phyloP scores from a whole-genome alignment of 2,113 vertebrate genomes.

The Cyphomyrus plagiostoma region DNA sequence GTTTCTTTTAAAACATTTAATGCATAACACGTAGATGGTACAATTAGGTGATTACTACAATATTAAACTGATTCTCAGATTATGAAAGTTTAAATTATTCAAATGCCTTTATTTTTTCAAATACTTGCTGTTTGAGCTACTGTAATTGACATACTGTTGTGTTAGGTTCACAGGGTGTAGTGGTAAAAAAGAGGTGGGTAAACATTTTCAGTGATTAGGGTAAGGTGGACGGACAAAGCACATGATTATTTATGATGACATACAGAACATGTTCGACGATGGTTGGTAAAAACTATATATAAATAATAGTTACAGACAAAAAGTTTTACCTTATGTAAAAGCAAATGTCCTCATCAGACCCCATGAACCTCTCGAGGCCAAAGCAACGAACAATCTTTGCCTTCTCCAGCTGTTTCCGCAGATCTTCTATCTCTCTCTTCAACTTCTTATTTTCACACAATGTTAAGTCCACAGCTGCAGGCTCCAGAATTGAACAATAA shows the following conservation, averaged over 20 bases:
- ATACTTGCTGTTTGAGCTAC: not conserved
- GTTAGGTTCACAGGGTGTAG: not conserved
- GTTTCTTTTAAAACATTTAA: too few species aligned
- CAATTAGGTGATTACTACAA: not conserved
- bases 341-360: not conserved
- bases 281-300: not conserved
- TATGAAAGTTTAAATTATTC: not conserved
- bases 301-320: not conserved
- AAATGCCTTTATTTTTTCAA: not conserved
- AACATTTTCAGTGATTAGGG: not conserved
- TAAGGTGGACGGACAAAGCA: not conserved
- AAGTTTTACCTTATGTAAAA: not conserved
- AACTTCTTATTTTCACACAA: not conserved
- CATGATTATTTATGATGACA: not conserved
- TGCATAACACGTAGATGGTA: not conserved
- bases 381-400: not conserved
- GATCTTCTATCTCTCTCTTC: not conserved
- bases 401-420: not conserved
- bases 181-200: not conserved
- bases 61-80: constrained; percentile 7
- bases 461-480: not conserved
- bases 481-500: not conserved
- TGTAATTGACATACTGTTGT: not conserved
- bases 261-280: not conserved
- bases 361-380: not conserved